Percentiles rank a stretch among this genome's conserved stretches.
Conservation (phyloP, 1,140 invertebrate genomes). For the Anoplophora glabripennis region DNA sequence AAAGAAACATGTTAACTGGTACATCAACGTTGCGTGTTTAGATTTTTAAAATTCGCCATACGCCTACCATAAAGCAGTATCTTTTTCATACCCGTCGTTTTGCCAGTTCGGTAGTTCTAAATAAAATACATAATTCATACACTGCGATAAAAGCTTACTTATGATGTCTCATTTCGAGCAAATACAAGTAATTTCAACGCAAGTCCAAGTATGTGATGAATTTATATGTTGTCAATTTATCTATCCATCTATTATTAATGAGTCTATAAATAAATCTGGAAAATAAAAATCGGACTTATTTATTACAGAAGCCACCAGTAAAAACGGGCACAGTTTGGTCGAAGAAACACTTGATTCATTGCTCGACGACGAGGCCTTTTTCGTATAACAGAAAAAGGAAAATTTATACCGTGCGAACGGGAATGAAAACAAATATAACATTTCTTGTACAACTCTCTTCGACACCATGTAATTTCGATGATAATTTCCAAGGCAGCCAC, state of each 20-base stretch:
- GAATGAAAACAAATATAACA: conserved; percentile 30
- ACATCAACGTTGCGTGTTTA: no score
- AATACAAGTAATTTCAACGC: no score
- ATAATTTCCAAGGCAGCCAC: conserved; percentile 26
- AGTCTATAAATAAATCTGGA: conserved; percentile 14
- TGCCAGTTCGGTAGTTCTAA: no score
- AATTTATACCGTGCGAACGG: conserved; percentile 30
- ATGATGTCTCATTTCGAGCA: no score
- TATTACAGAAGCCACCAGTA: conserved; percentile 18
- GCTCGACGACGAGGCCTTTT: conserved; percentile 13
- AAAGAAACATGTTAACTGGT: no score
- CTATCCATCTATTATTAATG: conserved; percentile 16
- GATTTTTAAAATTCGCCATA: no score
- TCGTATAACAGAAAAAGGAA: conserved; percentile 14
- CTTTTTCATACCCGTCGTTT: no score
- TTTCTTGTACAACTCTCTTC: conserved; percentile 25
- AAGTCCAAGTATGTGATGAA: no score
- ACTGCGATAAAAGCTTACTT: no score
- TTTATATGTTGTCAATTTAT: neutral
- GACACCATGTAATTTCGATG: conserved; percentile 31
- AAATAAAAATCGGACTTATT: conserved; percentile 16
- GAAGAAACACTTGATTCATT: conserved; percentile 18
- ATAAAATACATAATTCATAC: no score
- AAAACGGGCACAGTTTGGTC: conserved; percentile 5
- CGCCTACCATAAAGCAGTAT: no score